phyloP scores from a whole-genome alignment of 1,140 invertebrate genomes.

The Steinernema khuongi region DNA sequence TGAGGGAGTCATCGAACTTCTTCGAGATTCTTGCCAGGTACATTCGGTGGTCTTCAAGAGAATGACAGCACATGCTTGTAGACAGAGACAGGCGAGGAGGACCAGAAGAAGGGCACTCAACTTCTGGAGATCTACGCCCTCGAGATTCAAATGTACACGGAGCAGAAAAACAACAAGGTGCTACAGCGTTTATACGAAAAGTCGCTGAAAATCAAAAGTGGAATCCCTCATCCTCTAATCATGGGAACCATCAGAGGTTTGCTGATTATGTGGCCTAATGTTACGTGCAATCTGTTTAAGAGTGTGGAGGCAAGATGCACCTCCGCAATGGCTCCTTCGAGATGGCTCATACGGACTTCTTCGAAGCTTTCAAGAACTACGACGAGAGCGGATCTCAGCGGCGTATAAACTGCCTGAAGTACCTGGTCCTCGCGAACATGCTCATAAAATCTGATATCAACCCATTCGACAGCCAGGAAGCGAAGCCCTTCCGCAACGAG shows the following conservation, averaged over 20 bases:
- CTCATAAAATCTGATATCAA: constrained; percentile 86
- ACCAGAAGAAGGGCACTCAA: constrained; percentile 91
- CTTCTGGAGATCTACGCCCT: constrained; percentile 95
- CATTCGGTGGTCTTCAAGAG: constrained; percentile 6
- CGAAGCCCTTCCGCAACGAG: constrained; percentile 98
- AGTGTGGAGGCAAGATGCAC: constrained; percentile 99
- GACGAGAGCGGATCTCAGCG: constrained; percentile 97
- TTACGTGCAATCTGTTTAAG: constrained; percentile 65
- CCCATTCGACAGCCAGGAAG: constrained; percentile 99
- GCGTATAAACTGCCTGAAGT: constrained; percentile 93
- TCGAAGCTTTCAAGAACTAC: constrained; percentile 99
- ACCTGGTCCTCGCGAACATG: constrained; percentile 97
- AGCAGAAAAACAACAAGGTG: constrained; percentile 94
- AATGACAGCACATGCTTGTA: constrained; percentile 59
- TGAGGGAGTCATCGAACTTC: constrained; percentile 90
- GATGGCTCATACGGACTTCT: constrained; percentile 97
- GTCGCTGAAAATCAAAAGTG: constrained; percentile 95
- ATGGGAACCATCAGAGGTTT: constrained; percentile 96
- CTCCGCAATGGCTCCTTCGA: constrained; percentile 95
- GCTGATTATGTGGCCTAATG: background rate
- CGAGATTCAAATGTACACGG: constrained; percentile 99
- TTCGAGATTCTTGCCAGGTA: constrained; percentile 92
- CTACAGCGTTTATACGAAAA: constrained; percentile 93
- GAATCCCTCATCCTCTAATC: constrained; percentile 97
- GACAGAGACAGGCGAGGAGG: constrained; percentile 98